A percentile compares a stretch with the other conserved stretches of the same genome.
Conservation (phyloP, 2,888 invertebrate species). For the Tetragonula carbonaria region DNA sequence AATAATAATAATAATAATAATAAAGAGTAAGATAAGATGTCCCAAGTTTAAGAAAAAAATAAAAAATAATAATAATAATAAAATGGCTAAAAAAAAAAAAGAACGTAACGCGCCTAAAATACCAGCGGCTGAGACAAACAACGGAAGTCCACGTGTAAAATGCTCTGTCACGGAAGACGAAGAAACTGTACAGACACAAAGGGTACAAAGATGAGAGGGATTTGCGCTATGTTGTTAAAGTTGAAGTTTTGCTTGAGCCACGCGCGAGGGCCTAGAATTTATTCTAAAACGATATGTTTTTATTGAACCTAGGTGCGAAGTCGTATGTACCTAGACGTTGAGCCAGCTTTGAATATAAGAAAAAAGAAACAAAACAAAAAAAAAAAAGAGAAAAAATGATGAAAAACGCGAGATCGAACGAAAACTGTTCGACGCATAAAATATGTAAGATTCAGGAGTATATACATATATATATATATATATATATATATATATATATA, state of each 20-base stretch:
- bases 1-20: background rate
- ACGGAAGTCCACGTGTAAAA: background rate
- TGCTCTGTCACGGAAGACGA: conserved; percentile 1
- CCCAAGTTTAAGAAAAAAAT: background rate
- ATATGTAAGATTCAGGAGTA: conserved; percentile 20
- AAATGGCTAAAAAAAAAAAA: background rate
- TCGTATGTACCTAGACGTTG: conserved; percentile 5
- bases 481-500: too few species aligned
- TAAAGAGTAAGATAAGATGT: background rate
- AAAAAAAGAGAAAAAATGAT: too few species aligned
- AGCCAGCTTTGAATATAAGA: conserved; percentile 8
- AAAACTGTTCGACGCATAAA: conserved; percentile 26
- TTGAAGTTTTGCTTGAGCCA: conserved; percentile 41
- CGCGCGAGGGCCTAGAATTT: conserved; percentile 49
- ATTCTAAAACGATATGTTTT: conserved; percentile 56
- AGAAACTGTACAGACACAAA: conserved; percentile 2
- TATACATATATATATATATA: too few species aligned
- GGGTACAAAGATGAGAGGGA: background rate
- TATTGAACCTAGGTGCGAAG: conserved; percentile 38
- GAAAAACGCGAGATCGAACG: background rate
- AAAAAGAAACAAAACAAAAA: too few species aligned
- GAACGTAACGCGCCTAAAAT: background rate
- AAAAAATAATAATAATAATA: background rate
- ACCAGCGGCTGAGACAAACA: background rate
- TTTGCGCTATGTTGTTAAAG: conserved; percentile 25